Conservation (phyloP, 2,113 vertebrate species). For the Ophthalmolycus amberensis region DNA sequence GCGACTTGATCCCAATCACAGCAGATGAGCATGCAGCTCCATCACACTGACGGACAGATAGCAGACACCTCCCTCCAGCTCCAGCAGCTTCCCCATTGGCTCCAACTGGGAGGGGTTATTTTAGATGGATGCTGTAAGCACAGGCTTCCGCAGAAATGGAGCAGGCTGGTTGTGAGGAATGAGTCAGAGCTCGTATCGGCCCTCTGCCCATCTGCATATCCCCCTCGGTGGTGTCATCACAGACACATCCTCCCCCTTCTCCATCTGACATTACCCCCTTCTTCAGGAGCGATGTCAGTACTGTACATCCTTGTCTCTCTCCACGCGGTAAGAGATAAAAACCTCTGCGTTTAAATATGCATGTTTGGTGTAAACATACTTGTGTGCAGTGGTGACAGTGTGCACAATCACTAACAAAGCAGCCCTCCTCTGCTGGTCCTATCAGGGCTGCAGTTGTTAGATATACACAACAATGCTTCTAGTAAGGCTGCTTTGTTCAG, state of each 20-base stretch:
- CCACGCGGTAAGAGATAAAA: constrained; percentile 31
- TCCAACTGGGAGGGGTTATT: constrained; percentile 46
- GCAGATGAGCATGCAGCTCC: constrained; percentile 41
- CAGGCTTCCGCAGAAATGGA: constrained; percentile 58
- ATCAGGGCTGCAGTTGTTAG: constrained; percentile 24
- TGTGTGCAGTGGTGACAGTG: constrained; percentile 26
- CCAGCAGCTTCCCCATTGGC: constrained; percentile 30
- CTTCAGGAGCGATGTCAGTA: constrained; percentile 33
- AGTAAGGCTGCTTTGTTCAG: constrained; percentile 43
- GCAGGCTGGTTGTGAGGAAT: constrained; percentile 66
- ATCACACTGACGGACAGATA: constrained; percentile 45
- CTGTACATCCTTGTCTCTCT: constrained; percentile 22
- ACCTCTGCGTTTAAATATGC: constrained; percentile 20
- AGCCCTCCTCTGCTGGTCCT: background rate
- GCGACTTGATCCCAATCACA: constrained; percentile 33
- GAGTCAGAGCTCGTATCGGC: constrained; percentile 77
- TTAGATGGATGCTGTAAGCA: constrained; percentile 64
- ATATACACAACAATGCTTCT: constrained; percentile 26
- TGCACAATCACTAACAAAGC: constrained; percentile 29
- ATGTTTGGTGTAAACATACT: constrained; percentile 46
- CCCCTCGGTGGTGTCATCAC: constrained; percentile 70
- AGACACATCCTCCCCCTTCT: constrained; percentile 57
- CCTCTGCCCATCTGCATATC: constrained; percentile 77
- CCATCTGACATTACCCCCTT: constrained; percentile 67
- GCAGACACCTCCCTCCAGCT: constrained; percentile 30